Evolutionary conservation across 2,113 vertebrate genomes (phyloP).

Genomic region (Ramphastos sulfuratus): DNA sequence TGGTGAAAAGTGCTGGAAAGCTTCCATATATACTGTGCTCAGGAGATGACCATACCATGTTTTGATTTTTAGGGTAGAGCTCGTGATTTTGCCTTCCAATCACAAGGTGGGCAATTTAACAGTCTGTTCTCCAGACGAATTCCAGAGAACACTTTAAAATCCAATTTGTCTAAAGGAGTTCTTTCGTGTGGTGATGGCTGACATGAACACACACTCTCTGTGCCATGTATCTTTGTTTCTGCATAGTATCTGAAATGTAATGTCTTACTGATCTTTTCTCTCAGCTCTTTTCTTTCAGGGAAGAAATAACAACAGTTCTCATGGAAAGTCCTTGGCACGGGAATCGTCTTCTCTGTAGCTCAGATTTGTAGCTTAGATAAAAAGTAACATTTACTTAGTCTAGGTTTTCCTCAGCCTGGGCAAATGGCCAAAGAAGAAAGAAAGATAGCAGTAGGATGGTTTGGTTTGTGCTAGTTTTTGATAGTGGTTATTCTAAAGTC

Average conservation of each 20-base stretch:
- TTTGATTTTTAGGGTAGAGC: not conserved
- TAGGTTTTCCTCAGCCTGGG: not conserved
- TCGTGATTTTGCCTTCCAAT: not conserved
- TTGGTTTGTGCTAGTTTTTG: not conserved
- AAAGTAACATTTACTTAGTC: constrained; percentile 6
- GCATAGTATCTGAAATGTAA: not conserved
- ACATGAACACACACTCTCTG: not conserved
- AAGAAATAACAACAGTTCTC: not conserved
- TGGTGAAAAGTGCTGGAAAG: not conserved
- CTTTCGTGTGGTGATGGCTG: not conserved
- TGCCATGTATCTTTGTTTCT: not conserved
- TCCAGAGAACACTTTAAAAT: not conserved
- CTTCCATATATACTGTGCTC: not conserved
- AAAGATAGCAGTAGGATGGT: not conserved
- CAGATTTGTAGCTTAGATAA: not conserved
- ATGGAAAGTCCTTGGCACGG: not conserved
- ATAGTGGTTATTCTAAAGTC: not conserved
- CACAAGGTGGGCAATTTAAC: not conserved
- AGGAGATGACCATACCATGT: not conserved
- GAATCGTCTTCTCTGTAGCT: not conserved
- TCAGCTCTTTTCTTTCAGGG: not conserved
- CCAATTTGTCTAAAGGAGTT: not conserved
- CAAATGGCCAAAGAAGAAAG: not conserved
- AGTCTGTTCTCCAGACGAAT: not conserved
- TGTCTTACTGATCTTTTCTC: not conserved